These are phyloP conservation scores for Otis tarda DNA, from an alignment of 2,113 vertebrate genomes.

Conservation along the genomic window DNA sequence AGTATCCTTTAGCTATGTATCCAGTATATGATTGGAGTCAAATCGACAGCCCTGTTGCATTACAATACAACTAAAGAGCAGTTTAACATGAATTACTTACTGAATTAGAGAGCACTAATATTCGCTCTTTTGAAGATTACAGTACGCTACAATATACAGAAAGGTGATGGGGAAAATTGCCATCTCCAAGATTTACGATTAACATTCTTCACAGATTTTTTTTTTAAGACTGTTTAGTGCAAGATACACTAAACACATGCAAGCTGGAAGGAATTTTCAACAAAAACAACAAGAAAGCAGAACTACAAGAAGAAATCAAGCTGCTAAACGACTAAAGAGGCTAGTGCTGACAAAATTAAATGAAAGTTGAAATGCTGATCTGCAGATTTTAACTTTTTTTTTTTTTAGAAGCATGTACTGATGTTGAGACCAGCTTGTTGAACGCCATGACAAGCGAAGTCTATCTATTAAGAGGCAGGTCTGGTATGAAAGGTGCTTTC, in stretches of 20 bases:
- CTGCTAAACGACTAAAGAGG: background rate
- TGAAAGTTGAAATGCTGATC: background rate
- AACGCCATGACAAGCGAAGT: background rate
- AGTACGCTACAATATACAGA: background rate
- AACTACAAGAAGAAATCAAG: background rate
- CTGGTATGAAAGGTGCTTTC: conserved; percentile 54
- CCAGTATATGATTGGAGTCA: background rate
- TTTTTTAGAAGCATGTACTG: conserved; percentile 53
- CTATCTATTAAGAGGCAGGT: conserved; percentile 57
- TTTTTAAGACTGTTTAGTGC: background rate
- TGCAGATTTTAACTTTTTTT: background rate
- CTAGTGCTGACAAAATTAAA: background rate
- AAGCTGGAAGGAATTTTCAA: background rate
- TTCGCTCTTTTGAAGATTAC: background rate
- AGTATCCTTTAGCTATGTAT: background rate
- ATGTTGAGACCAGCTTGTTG: conserved; percentile 57
- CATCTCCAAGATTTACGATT: background rate
- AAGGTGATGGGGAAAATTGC: background rate
- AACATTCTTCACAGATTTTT: background rate
- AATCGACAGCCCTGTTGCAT: background rate
- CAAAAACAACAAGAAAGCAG: background rate
- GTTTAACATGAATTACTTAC: background rate
- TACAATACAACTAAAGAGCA: background rate
- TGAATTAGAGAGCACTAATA: background rate
- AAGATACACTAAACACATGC: background rate